Conservation (phyloP, 2,113 vertebrate species). For the Centropus unirufus region DNA sequence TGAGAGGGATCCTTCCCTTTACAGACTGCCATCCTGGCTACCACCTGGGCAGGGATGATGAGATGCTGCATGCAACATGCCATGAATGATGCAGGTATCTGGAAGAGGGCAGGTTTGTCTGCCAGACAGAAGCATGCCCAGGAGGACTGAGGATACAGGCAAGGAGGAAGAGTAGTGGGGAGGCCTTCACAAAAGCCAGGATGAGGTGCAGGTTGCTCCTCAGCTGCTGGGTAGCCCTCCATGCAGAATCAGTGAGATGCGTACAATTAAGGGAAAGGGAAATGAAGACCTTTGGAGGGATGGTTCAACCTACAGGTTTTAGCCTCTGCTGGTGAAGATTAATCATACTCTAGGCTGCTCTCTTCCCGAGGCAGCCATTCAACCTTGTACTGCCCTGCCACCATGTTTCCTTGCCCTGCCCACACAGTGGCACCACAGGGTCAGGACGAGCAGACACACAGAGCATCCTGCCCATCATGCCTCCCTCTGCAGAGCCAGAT, state of each 20-base stretch:
- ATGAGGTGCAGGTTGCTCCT: fast-evolving
- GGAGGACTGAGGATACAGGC: background rate
- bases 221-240: background rate
- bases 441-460: background rate
- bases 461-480: background rate
- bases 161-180: fast-evolving
- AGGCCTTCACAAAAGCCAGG: background rate
- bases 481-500: background rate
- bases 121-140: background rate
- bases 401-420: fast-evolving
- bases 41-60: fast-evolving
- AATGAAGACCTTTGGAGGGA: background rate
- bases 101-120: background rate
- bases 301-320: fast-evolving
- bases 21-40: background rate
- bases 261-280: background rate
- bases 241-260: background rate
- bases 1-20: background rate
- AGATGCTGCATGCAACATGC: background rate
- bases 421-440: fast-evolving
- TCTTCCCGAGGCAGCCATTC: background rate
- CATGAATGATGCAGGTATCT: fast-evolving
- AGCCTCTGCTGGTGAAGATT: fast-evolving
- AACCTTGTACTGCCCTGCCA: background rate
- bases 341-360: background rate